These are phyloP conservation scores for Carcinoscorpius rotundicauda DNA, from an alignment of 1,140 invertebrate genomes.

Conservation along the genomic window DNA sequence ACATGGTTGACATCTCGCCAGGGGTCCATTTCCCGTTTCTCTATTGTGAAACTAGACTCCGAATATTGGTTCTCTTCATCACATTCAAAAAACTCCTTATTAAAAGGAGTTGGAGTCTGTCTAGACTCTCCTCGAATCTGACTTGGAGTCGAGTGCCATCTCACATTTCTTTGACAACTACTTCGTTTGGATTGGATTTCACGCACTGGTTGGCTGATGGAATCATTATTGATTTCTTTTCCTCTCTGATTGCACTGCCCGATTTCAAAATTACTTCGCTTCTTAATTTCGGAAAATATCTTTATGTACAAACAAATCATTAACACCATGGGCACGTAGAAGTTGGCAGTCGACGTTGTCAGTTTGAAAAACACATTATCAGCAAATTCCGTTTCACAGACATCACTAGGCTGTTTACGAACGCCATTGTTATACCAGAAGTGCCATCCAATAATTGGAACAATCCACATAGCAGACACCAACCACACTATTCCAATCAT, in stretches of 20 bases:
- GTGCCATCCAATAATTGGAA: conserved; percentile 42
- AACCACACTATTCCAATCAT: conserved; percentile 44
- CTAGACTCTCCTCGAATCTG: no score
- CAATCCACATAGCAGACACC: conserved; percentile 40
- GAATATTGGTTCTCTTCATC: no score
- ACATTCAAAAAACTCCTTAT: no score
- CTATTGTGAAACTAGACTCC: no score
- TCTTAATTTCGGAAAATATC: conserved; percentile 41
- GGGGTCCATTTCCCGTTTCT: no score
- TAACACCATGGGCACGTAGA: conserved; percentile 42
- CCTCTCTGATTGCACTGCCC: conserved; percentile 8
- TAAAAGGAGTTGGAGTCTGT: no score
- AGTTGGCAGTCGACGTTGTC: conserved; percentile 43
- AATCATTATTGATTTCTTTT: no score
- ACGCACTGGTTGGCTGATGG: no score
- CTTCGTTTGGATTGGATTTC: no score
- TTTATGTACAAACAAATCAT: conserved; percentile 43
- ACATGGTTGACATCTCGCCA: no score
- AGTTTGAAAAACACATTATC: conserved; percentile 40
- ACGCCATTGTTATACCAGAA: conserved; percentile 19
- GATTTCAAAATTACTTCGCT: conserved; percentile 36
- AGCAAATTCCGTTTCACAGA: conserved; percentile 41
- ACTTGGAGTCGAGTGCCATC: no score
- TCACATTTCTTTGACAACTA: no score
- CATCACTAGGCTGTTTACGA: conserved; percentile 21